These are phyloP conservation scores for Entomyzon cyanotis DNA, from an alignment of 2,113 vertebrate species.

Conservation along the genomic window DNA sequence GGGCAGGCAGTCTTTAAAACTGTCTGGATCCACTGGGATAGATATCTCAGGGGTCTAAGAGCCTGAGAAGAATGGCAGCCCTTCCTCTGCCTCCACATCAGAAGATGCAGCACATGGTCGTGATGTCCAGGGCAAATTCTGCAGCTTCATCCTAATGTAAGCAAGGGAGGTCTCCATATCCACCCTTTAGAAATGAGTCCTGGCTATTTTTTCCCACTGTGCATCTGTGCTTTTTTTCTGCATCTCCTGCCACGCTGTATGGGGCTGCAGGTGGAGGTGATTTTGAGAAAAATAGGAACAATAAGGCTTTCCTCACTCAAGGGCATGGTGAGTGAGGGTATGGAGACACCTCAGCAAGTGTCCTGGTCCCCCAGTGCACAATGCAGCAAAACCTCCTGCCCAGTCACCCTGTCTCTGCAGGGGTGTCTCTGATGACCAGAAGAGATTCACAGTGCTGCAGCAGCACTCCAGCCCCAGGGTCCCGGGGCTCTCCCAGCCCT, in stretches of 20 bases:
- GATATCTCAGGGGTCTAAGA: not conserved
- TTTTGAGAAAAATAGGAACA: not conserved
- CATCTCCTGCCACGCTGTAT: not conserved
- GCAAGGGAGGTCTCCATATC: not conserved
- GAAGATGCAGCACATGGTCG: accelerated
- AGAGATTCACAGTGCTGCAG: not conserved
- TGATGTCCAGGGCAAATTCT: not conserved
- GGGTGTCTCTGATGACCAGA: accelerated
- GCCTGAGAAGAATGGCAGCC: not conserved
- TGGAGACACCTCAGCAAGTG: not conserved
- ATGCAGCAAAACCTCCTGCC: not conserved
- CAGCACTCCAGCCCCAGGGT: accelerated
- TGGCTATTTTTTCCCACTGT: not conserved
- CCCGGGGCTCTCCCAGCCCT: not conserved
- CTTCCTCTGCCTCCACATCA: not conserved
- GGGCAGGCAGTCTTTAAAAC: not conserved
- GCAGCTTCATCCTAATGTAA: not conserved
- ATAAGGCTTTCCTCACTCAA: not conserved
- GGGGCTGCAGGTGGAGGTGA: not conserved
- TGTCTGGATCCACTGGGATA: not conserved
- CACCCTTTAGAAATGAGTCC: not conserved
- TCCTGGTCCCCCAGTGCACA: not conserved
- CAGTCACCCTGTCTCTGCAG: not conserved
- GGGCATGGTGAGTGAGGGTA: not conserved
- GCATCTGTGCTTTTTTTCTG: not conserved